These are phyloP conservation scores for Alexandromys fortis DNA, from an alignment of 2,113 vertebrate genomes.

Conservation along the genomic window DNA sequence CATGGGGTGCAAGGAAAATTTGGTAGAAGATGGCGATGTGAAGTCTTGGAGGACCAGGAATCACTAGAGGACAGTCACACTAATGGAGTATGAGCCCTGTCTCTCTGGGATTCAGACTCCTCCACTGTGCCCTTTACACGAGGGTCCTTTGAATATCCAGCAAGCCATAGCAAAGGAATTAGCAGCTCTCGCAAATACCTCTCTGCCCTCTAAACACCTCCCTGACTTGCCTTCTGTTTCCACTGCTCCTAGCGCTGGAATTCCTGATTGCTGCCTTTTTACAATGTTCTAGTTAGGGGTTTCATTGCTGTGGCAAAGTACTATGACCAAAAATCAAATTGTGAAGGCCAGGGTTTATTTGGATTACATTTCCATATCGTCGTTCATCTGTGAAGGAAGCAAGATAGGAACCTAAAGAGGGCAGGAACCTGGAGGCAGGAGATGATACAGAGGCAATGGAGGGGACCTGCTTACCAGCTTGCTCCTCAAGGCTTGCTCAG, in stretches of 20 bases:
- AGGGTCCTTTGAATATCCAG: background rate
- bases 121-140: background rate
- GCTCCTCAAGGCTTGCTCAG: background rate
- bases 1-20: background rate
- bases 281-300: background rate
- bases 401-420: background rate
- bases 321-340: background rate
- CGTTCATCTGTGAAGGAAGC: background rate
- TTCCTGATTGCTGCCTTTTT: background rate
- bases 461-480: background rate
- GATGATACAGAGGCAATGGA: background rate
- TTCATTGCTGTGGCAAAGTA: background rate
- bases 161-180: background rate
- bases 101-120: background rate
- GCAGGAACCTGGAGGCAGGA: background rate
- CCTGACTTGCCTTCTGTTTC: background rate
- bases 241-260: no score
- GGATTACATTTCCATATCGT: background rate
- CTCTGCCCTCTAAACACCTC: background rate
- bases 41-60: background rate
- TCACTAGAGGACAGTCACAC: background rate
- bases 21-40: background rate
- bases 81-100: background rate
- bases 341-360: background rate
- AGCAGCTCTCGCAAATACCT: background rate